Conservation (phyloP, 2,113 vertebrate genomes). For the Zosterops borbonicus region DNA sequence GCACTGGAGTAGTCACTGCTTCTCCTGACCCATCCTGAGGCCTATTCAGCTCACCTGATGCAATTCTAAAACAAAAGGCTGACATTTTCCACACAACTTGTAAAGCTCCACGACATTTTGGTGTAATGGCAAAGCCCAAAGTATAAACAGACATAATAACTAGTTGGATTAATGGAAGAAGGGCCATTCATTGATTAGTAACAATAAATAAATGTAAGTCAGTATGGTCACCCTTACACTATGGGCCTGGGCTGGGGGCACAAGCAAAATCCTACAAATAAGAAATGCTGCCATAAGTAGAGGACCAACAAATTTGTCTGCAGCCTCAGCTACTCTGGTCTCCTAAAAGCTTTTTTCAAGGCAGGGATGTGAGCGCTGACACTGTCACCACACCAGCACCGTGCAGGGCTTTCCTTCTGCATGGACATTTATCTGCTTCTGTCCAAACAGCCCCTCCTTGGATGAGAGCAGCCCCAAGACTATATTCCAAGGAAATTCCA, state of each 20-base stretch:
- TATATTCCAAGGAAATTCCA: not conserved
- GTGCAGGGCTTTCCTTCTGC: not conserved
- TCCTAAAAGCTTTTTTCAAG: not conserved
- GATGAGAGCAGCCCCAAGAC: not conserved
- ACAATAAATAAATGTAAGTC: not conserved
- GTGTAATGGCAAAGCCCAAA: not conserved
- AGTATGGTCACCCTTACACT: not conserved
- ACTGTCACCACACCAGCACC: fast-evolving
- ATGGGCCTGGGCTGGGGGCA: not conserved
- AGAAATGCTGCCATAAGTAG: not conserved
- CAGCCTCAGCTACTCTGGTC: not conserved
- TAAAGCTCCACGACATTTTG: not conserved
- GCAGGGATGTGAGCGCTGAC: not conserved
- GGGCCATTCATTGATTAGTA: not conserved
- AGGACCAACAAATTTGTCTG: not conserved
- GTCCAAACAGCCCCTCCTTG: not conserved
- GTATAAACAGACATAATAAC: not conserved
- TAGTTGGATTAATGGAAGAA: not conserved
- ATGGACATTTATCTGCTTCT: not conserved
- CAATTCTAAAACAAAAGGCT: constrained; percentile 29
- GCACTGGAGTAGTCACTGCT: not conserved
- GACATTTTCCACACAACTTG: not conserved
- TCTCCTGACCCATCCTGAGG: not conserved
- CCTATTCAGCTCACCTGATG: not conserved
- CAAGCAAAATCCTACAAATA: not conserved